Evolutionary conservation across 2,113 vertebrate species (phyloP), one percentile per base, ranked within the genome.

Genomic region (Syngnathoides biaculeatus): DNA sequence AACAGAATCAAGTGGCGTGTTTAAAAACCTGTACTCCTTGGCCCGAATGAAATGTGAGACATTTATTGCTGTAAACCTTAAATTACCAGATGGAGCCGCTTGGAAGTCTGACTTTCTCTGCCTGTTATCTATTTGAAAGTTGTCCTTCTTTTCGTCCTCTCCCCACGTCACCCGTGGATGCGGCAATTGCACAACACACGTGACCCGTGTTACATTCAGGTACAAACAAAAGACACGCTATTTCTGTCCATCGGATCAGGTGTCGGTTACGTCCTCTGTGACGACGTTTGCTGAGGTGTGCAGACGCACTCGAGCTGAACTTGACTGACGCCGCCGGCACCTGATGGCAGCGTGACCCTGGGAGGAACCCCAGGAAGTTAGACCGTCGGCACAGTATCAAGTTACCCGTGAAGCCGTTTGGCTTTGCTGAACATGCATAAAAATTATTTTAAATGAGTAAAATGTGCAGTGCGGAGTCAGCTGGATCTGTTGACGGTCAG

Each of bases 1-100:
- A 86, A 80, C 67, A 71, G 66, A 79, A 73, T 63, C 75, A 77
- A 80, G 77, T 43, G 1, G 62, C 53, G 69, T 65, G 39, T 71
- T 86, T 86, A 69, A 83, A 77, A 81, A 80, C 71, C 71, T 9
- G 12, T 73, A 79, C 39, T 19, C 71, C 52, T 83, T 17, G 1
- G 58, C 43, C 40, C 38, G 63, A 72, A 81, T 87, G 79, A 90
- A 87, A 88, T 84, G 59, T 56, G 61, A 80, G 76, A 79, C 79
- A 67, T 85, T 87, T 87, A 89, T 75, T 78, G 81, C 78, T 48
- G 35, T 17, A 57, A 83, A 84, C 64, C 65, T 76, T 82, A 84
- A 84, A 88, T 87, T 78, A 87, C 67, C 80, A 14, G 63, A 72
- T n/a, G 65, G 43, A 83, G 74, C 53, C 64, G 63, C 79, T 80